Base-by-base conservation (phyloP, 2,113 vertebrate genomes). In the Psettodes erumei region DNA sequence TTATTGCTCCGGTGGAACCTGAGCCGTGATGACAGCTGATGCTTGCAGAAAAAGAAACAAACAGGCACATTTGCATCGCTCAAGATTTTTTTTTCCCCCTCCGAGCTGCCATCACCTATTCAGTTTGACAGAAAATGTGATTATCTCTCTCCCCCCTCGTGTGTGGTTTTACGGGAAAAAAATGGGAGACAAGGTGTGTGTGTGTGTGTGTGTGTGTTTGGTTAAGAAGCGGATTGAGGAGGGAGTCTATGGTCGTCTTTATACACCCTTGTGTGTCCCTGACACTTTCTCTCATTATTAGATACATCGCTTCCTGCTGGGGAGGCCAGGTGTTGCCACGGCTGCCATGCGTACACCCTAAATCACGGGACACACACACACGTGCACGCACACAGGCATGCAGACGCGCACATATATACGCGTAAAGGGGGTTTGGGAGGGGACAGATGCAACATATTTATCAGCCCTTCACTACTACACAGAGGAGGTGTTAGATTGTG, bases 231-330 rank as follows among this genome's bases (percentile, higher is more conserved):
- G 2, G 59, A 47, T 70, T 6, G 23, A 51, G 12, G 43, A 45
- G 56, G 37, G 56, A 37, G 66, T 67, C 65, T 35, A 61, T 56
- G 70, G 53, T 50, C 37, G 59, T 65, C 76, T 59, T 32, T 40
- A 54, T 15, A 15, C 53, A 12, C 64, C n/a, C 16, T 43, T 66
- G 79, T 43, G 77, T 77, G 81, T 87, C 70, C 70, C 78, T 88
- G 89, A 89, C 84, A 88, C 84, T 75, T 64, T 58, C 75, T 54
- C 68, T 89, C 84, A 89, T 91, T 88, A 89, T 89, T 77, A 83
- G 85, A 84, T 65, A 89, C 88, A 90, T 19, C 1, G 42, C 51
- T 54, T 76, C 89, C 81, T 79, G 82, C 86, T 82, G 82, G 33
- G 79, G 42, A 73, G 69, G 68, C 86, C 84, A 88, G 86, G 86